Base-by-base conservation (phyloP, 2,888 invertebrate species). In the Chrysopilus asiliformis region DNA sequence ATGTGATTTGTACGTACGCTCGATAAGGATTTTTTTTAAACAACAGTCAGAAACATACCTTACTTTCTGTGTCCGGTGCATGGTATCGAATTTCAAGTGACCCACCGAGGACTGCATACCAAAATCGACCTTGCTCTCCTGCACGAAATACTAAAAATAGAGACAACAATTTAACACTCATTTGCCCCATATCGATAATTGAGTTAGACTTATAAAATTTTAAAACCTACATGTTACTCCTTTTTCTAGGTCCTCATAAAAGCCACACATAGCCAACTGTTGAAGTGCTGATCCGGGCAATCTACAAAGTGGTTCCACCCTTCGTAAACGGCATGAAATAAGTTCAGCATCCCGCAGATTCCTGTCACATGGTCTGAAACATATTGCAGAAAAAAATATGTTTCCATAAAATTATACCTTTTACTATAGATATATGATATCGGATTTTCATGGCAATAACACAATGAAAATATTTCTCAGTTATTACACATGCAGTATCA, bases 91-190 rank as follows among this genome's bases (percentile, higher is more conserved):
- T 77, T 58, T 79, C 78, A 43, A 82, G 60, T 14, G 74, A 72
- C 18, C 82, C 82, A 13, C 76, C 72, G 47, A 82, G 64, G 7
- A 82, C 77, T 19, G 79, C 77, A 59, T 82, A 82, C 81, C 82
- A 82, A 59, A 78, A 80, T 47, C 78, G 76, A 34, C 81, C 81
- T 45, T 74, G 72, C 58, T 82, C 81, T 22, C 81, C 81, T 59
- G 81, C 79, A 24, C 79, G 73, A 61, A 78, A 81, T 52, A 81
- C 80, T 81, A 67, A 36, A 68, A 64, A 41, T 47, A 49, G 48
- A 40, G 42, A 24, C 28, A 33, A 15, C 10, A 16, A 14, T 12
- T 14, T n/a, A n/a, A n/a, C n/a, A n/a, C n/a, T n/a, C n/a, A n/a
- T n/a, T n/a, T n/a, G n/a, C n/a, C n/a, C n/a, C n/a, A n/a, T n/a